Evolutionary conservation across 53 echinoderm and acorn worm genomes (phyloP), one percentile per base, ranked within the genome.

Genomic region (Arbacia lixula): DNA sequence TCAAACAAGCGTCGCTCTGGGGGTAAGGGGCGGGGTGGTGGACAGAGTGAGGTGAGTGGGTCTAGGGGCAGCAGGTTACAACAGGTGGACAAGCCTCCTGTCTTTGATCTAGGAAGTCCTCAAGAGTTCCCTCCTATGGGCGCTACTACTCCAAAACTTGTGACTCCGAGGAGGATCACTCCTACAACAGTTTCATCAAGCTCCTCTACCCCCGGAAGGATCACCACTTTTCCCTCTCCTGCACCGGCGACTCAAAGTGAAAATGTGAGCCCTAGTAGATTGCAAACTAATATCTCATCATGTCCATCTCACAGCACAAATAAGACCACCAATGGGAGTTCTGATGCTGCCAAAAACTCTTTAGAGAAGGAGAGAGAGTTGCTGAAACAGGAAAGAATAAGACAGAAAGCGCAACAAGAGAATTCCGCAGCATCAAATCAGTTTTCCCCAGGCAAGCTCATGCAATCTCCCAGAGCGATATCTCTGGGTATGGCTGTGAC

Each of bases 321-420:
- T n/a, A n/a, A n/a, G n/a, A n/a, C n/a, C n/a, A n/a, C n/a, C n/a
- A n/a, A n/a, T n/a, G n/a, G n/a, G n/a, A n/a, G n/a, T n/a, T n/a
- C n/a, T n/a, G n/a, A n/a, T n/a, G 25, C 60, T 24, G 60, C 36
- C 25, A 58, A 80, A 25, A 72, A 30, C 6, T 76, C 85, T 54
- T 68, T 96, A 34, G 91, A 93, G 52, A 89, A 74, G 29, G 96
- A 96, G 60, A 91, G 96, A 60, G 93, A 91, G 73, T 79, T 96
- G 14, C 50, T 96, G 27, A 86, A 89, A 65, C 86, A 84, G 26
- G 86, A 86, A 53, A 93, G 89, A 37, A 32, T 85, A 33, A 76
- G 78, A 58, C 92, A 92, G 22, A 83, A 76, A 61, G 77, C 36
- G 37, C 84, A 72, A 29, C 60, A 36, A 16, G 79, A 78, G 37